Percentiles rank a stretch among this genome's conserved stretches.
Evolutionary conservation across 2,797 vertebrate species (phyloP).

Genomic region (Rhyacichthys aspro): DNA sequence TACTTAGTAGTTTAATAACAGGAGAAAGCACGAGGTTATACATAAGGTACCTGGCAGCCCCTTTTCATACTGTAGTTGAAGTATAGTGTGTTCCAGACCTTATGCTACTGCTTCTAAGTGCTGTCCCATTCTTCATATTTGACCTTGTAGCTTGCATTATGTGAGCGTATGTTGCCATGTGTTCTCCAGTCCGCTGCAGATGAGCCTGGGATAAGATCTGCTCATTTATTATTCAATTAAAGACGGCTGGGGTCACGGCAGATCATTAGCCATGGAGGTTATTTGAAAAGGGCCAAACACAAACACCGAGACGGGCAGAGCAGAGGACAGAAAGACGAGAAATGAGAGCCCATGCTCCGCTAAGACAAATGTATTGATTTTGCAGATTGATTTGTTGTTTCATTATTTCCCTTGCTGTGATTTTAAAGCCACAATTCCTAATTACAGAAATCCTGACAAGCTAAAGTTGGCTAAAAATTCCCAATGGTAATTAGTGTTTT

Average conservation of each 20-base stretch:
- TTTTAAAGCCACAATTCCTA: constrained; percentile 22
- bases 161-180: constrained; percentile 9
- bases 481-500: neutral
- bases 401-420: constrained; percentile 19
- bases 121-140: constrained; percentile 15
- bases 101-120: neutral
- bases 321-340: neutral
- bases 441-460: too few relatives aligned
- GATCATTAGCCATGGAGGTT: constrained; percentile 73
- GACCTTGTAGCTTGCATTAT: constrained; percentile 50
- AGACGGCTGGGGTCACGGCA: constrained; percentile 60
- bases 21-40: too few relatives aligned
- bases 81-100: neutral
- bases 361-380: constrained; percentile 15
- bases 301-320: constrained; percentile 4
- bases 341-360: neutral
- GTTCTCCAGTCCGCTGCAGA: constrained; percentile 38
- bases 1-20: too few relatives aligned
- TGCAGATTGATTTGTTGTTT: constrained; percentile 18
- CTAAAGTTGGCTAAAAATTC: too few relatives aligned
- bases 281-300: constrained; percentile 56
- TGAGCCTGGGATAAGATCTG: constrained; percentile 66
- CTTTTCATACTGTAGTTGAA: neutral
- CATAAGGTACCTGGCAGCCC: neutral
- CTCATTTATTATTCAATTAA: constrained; percentile 82